Evolutionary conservation across 92 coral and sea anemone genomes (phyloP).

Genomic region (Epizoanthus illoricatus): DNA sequence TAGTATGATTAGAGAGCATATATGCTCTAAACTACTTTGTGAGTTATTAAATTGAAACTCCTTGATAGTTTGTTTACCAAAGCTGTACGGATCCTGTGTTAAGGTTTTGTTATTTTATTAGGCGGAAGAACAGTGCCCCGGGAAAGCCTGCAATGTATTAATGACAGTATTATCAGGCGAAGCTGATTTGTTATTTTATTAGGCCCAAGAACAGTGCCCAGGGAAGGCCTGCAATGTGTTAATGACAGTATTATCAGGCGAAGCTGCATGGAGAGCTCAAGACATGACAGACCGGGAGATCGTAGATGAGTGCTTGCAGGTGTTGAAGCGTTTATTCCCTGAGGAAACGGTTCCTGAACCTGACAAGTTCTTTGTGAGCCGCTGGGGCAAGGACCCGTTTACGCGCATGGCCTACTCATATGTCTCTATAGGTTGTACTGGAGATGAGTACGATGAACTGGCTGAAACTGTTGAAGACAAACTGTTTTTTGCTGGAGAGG

Average conservation of each 20-base stretch:
- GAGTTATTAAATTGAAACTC: no score
- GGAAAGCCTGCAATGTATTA: conserved; percentile 69
- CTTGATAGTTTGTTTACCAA: no score
- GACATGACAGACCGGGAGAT: conserved; percentile 76
- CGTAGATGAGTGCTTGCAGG: conserved; percentile 64
- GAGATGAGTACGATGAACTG: conserved; percentile 83
- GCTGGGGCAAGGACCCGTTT: conserved; percentile 85
- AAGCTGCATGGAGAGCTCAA: conserved; percentile 70
- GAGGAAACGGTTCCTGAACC: conserved; percentile 84
- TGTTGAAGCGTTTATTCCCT: conserved; percentile 74
- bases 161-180: conserved; percentile 95
- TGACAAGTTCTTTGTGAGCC: conserved; percentile 74
- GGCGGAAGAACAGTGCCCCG: neutral
- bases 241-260: conserved; percentile 94
- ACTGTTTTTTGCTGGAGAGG: conserved; percentile 96
- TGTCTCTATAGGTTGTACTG: conserved; percentile 84
- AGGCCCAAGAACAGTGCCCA: neutral
- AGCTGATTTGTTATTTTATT: conserved; percentile 28
- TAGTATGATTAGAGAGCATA: no score
- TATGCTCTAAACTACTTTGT: no score
- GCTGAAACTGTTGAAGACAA: conserved; percentile 72
- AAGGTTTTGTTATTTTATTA: neutral
- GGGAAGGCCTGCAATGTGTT: conserved; percentile 69
- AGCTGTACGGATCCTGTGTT: no score
- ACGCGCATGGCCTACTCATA: conserved; percentile 96